phyloP scores from a whole-genome alignment of 30 jellyfish, hydroid and myxozoan genomes.

The Turritopsis dohrnii region DNA sequence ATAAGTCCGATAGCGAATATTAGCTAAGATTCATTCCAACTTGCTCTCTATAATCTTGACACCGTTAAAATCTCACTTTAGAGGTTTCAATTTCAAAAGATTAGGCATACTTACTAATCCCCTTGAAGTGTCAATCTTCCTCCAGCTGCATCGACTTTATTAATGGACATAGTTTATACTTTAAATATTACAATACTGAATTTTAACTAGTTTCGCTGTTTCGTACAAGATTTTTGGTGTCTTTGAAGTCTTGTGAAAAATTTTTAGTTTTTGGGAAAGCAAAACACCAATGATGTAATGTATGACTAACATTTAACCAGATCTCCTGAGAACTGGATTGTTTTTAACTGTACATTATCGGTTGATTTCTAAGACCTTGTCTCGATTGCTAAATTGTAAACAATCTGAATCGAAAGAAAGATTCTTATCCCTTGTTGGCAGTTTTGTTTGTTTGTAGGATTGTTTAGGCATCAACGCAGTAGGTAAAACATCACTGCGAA shows the following conservation, averaged over 20 bases:
- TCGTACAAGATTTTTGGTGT: neutral
- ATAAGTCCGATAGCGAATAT: too few species aligned
- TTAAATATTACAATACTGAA: neutral
- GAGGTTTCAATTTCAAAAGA: too few species aligned
- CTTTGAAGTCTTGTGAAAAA: neutral
- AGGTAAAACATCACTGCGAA: too few species aligned
- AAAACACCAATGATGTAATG: neutral
- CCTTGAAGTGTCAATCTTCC: conserved; percentile 87
- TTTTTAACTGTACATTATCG: neutral
- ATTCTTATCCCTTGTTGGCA: too few species aligned
- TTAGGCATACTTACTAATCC: conserved; percentile 51
- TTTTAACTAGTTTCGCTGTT: neutral
- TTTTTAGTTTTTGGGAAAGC: neutral
- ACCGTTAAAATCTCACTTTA: too few species aligned
- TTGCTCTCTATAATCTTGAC: too few species aligned
- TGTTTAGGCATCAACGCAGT: too few species aligned
- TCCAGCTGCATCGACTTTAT: conserved; percentile 48
- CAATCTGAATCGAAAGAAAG: neutral
- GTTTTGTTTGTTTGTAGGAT: too few species aligned
- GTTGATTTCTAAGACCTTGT: neutral
- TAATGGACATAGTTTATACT: conserved; percentile 51
- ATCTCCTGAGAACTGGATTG: neutral
- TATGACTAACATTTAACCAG: neutral
- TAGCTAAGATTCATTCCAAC: too few species aligned
- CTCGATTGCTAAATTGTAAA: neutral